Evolutionary conservation across 2,888 invertebrate genomes (phyloP), one percentile per base, ranked within the genome.

Genomic region (Stegana nigrithorax): DNA sequence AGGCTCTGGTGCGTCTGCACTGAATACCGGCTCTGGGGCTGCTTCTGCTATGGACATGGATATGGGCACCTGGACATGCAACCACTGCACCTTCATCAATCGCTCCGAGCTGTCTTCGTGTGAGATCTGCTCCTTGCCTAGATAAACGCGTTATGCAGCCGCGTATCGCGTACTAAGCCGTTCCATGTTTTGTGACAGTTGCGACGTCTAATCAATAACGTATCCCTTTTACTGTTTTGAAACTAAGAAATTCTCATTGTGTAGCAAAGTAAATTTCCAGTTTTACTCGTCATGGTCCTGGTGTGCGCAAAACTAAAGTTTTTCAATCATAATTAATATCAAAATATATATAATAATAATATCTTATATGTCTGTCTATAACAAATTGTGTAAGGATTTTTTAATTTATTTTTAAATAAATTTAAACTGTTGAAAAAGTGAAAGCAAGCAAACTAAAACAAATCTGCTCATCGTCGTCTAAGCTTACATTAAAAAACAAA

Each of bases 21-120:
- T n/a, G n/a, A 47, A 53, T 47, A 70, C 69, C 8, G 55, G 67
- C 17, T 44, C 65, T 3, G 64, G 67, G 6, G 69, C 73, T n/a
- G 58, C 66, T 23, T 75, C 71, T 26, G 68, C 71, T n/a, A 75
- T 75, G 75, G 75, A 75, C 47, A n/a, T 75, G 59, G 80, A 80
- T 58, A 65, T 65, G 44, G 73, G 69, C 64, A 75, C 71, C 36
- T 98, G 98, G 97, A 95, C 95, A 27, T 98, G 98, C 85, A 90
- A 90, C 73, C 92, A 95, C 81, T 98, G 98, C 89, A 98, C 98
- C 67, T 98, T 92, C 87, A 90, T 96, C 83, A 98, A 98, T 88
- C 90, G 90, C 68, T 88, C 91, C 67, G 90, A 91, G 67, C 88
- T 89, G 70, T 89, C 88, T 75, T 89, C 89, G 71, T 97, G 97